Percentiles rank a stretch among this genome's conserved stretches.
Evolutionary conservation across 1,140 invertebrate species (phyloP).

Genomic region (Cotesia vestalis): DNA sequence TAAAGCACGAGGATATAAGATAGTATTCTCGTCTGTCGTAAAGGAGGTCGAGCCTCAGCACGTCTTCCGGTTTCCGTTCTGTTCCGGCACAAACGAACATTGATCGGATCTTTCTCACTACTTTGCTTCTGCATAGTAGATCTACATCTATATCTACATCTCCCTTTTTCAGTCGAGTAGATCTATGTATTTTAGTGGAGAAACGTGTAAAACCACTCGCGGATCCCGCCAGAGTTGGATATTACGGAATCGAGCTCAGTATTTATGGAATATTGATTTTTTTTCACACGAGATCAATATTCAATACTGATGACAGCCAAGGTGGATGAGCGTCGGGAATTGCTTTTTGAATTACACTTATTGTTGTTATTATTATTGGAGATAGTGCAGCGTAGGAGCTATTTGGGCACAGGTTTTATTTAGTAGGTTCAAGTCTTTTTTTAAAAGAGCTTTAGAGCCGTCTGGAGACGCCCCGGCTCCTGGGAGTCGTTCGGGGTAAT

Average conservation of each 20-base stretch:
- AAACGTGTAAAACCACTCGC: not conserved
- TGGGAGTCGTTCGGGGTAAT: no score
- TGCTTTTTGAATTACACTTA: not conserved
- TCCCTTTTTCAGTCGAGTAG: not conserved
- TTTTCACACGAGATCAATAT: conserved; percentile 23
- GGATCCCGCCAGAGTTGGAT: not conserved
- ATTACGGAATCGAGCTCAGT: not conserved
- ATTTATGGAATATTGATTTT: not conserved
- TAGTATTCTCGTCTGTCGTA: conserved; percentile 42
- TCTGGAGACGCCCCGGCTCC: no score
- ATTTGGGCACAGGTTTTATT: no score
- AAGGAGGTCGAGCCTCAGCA: conserved; percentile 51
- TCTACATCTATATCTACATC: not conserved
- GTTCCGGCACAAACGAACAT: conserved; percentile 46
- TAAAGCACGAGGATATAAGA: conserved; percentile 25
- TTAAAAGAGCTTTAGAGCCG: no score
- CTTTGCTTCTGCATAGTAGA: not conserved
- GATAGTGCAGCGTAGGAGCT: no score
- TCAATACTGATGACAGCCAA: conserved; percentile 19
- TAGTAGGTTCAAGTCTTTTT: no score
- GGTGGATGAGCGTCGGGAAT: not conserved
- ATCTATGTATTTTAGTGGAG: not conserved
- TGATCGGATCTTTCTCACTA: conserved; percentile 44
- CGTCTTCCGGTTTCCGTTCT: conserved; percentile 52
- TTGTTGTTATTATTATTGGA: no score